phyloP scores from a whole-genome alignment of 2,888 invertebrate species.

The Xestia xanthographa region DNA sequence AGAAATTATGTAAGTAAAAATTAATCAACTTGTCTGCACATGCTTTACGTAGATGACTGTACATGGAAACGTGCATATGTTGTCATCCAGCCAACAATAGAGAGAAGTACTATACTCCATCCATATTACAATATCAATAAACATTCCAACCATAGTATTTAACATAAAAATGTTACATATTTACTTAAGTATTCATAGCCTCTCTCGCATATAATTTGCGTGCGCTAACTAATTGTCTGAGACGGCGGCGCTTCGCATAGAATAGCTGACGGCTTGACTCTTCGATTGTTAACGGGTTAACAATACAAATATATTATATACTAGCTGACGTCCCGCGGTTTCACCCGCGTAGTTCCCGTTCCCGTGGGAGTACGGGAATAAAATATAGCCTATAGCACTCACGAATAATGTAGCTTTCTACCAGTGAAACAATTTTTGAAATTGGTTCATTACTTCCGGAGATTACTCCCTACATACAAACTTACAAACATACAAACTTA shows the following conservation, averaged over 20 bases:
- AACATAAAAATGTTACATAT: slow-evolving; percentile 25
- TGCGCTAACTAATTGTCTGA: slow-evolving; percentile 25
- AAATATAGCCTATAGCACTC: no score
- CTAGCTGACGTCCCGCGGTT: no score
- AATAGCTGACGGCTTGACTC: slow-evolving; percentile 7
- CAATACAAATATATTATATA: slow-evolving; percentile 44
- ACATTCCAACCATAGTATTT: slow-evolving; percentile 19
- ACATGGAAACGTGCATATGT: no score
- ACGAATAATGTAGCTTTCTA: no score
- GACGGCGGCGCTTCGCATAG: neutral
- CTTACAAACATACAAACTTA: no score
- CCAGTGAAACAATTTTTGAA: no score
- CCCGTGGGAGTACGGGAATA: no score
- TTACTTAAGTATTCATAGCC: slow-evolving; percentile 27
- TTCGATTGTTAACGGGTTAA: slow-evolving; percentile 30
- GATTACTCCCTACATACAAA: no score
- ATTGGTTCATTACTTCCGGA: no score
- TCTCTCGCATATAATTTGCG: slow-evolving; percentile 22
- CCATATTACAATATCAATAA: slow-evolving; percentile 8
- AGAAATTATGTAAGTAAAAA: neutral
- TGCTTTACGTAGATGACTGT: neutral
- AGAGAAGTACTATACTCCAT: no score
- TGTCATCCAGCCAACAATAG: no score
- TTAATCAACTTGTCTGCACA: neutral
- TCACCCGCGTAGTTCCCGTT: no score